A percentile compares a stretch with the other conserved stretches of the same genome.
Evolutionary conservation across 2,113 vertebrate species (phyloP).

Genomic region (Symphodus melops): DNA sequence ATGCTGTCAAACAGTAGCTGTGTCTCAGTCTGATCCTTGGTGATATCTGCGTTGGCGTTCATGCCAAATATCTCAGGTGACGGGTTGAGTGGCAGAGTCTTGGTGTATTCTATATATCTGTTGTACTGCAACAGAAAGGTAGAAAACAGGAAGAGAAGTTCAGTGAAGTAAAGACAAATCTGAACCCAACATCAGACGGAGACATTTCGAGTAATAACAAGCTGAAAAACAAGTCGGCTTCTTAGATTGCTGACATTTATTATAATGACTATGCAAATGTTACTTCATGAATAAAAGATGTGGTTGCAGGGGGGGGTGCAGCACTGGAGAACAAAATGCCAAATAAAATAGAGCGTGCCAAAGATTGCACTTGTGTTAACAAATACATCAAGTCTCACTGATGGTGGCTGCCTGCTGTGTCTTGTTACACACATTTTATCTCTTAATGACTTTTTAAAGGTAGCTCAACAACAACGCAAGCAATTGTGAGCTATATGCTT

Average conservation of each 20-base stretch:
- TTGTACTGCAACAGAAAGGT: conserved; percentile 77
- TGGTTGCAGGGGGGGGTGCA: conserved; percentile 48
- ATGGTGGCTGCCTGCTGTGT: conserved; percentile 69
- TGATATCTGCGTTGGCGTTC: conserved; percentile 90
- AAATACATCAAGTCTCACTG: conserved; percentile 77
- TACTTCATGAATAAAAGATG: conserved; percentile 84
- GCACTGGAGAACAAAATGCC: conserved; percentile 72
- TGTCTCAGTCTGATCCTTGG: conserved; percentile 90
- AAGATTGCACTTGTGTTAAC: conserved; percentile 77
- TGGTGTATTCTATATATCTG: conserved; percentile 88
- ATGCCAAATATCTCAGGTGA: conserved; percentile 89
- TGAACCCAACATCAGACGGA: conserved; percentile 63
- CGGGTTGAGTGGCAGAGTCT: conserved; percentile 87
- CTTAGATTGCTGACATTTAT: conserved; percentile 84
- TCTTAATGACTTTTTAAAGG: conserved; percentile 78
- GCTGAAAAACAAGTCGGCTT: conserved; percentile 76
- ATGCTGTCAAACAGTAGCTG: conserved; percentile 89
- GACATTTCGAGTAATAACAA: conserved; percentile 71
- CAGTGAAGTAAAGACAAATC: conserved; percentile 23
- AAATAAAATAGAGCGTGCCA: conserved; percentile 76
- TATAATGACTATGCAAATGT: conserved; percentile 86
- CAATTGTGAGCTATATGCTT: conserved; percentile 22
- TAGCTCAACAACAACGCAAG: conserved; percentile 51
- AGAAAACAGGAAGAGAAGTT: conserved; percentile 13
- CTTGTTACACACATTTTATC: conserved; percentile 74